Percentiles rank a stretch among this genome's conserved stretches.
Evolutionary conservation across 2,888 invertebrate genomes (phyloP).

Genomic region (Pyrocoelia pectoralis): DNA sequence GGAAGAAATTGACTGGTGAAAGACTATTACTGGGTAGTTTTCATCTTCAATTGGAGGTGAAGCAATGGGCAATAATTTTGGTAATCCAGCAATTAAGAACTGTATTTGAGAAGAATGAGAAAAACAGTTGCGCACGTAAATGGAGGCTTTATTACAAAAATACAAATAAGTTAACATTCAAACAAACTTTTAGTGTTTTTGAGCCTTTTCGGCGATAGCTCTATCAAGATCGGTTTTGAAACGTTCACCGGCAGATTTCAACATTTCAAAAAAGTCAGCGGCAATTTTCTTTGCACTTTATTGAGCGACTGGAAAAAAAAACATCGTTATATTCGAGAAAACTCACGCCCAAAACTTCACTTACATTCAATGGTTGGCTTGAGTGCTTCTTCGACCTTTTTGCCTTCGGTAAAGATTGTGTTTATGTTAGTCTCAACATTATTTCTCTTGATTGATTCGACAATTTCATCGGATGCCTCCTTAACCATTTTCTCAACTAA

Average conservation of each 20-base stretch:
- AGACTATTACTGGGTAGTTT: no score
- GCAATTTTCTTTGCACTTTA: background rate
- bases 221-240: background rate
- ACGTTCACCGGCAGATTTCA: background rate
- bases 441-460: background rate
- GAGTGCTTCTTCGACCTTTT: background rate
- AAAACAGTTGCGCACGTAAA: no score
- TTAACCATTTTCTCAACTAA: background rate
- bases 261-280: background rate
- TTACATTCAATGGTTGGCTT: background rate
- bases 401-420: background rate
- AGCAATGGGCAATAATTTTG: no score
- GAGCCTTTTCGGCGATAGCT: background rate
- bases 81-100: no score
- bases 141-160: no score
- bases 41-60: no score
- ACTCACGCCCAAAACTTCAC: background rate
- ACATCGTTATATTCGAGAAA: background rate
- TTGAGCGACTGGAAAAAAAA: background rate
- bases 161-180: no score
- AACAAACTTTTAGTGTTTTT: background rate
- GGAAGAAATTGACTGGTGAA: no score
- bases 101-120: no score
- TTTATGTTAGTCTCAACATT: background rate
- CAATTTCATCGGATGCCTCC: background rate